phyloP scores from a whole-genome alignment of 2,888 invertebrate species.

The Sthenelais limicola region DNA sequence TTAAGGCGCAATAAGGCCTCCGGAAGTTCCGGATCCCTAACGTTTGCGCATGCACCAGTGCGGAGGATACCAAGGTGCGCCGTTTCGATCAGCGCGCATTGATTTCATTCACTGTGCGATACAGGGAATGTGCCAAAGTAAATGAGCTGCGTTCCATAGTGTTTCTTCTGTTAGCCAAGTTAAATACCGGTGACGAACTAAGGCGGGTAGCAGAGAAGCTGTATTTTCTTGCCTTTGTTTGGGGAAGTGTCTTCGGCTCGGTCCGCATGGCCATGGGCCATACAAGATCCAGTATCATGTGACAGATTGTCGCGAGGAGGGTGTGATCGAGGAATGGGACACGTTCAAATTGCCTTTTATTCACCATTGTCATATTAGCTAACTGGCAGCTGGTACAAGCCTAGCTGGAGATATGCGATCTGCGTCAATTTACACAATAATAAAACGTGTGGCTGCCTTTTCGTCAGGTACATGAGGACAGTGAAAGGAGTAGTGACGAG shows the following conservation, averaged over 20 bases:
- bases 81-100: slow-evolving; percentile 25
- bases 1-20: slow-evolving; percentile 32
- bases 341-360: too few relatives aligned
- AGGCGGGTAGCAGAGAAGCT: background rate
- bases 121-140: slow-evolving; percentile 24
- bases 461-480: slow-evolving; percentile 29
- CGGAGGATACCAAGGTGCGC: slow-evolving; percentile 24
- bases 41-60: slow-evolving; percentile 25
- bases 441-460: slow-evolving; percentile 25
- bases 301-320: too few relatives aligned
- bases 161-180: slow-evolving; percentile 35
- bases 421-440: slow-evolving; percentile 32
- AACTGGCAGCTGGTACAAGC: slow-evolving; percentile 22
- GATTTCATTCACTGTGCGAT: slow-evolving; percentile 8
- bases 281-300: too few relatives aligned
- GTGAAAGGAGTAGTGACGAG: slow-evolving; percentile 31
- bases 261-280: too few relatives aligned
- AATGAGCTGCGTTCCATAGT: slow-evolving; percentile 1
- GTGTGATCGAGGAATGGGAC: too few relatives aligned
- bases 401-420: slow-evolving; percentile 4
- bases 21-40: slow-evolving; percentile 23
- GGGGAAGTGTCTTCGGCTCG: slow-evolving; percentile 23
- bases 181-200: slow-evolving; percentile 28
- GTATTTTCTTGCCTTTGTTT: slow-evolving; percentile 10
- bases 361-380: slow-evolving; percentile 35